These are phyloP conservation scores for Lytechinus pictus DNA, from an alignment of 35 echinoderm and acorn worm genomes.

Conservation along the genomic window DNA sequence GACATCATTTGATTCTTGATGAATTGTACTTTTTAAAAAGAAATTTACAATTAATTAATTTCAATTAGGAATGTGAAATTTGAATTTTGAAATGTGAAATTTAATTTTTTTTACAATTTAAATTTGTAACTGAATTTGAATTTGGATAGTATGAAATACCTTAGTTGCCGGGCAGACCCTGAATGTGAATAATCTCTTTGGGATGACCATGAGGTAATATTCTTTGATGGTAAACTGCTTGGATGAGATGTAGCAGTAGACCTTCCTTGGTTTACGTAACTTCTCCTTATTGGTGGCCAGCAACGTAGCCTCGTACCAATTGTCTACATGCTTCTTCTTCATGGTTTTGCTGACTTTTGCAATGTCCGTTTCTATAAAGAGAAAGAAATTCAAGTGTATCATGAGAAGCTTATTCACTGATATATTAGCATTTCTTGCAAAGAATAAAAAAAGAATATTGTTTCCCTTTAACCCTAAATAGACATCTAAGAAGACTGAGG, in stretches of 20 bases:
- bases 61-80: no score
- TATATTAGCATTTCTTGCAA: no score
- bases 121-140: no score
- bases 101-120: no score
- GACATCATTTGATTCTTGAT: no score
- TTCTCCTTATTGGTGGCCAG: constrained; percentile 75
- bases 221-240: constrained; percentile 98
- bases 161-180: constrained; percentile 98
- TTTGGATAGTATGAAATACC: constrained; percentile 45
- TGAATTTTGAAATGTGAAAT: no score
- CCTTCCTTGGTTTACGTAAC: constrained; percentile 83
- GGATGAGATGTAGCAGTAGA: constrained; percentile 94
- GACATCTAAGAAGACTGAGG: no score
- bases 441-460: no score
- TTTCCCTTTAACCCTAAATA: no score
- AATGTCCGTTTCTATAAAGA: constrained; percentile 71
- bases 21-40: no score
- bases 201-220: constrained; percentile 95
- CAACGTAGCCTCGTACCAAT: constrained; percentile 79
- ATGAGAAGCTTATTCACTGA: no score
- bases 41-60: no score
- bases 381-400: not conserved
- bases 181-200: constrained; percentile 90
- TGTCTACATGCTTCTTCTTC: constrained; percentile 90
- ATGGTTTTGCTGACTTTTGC: constrained; percentile 86